phyloP scores from a whole-genome alignment of 2,888 invertebrate species.

The Selenia dentaria region DNA sequence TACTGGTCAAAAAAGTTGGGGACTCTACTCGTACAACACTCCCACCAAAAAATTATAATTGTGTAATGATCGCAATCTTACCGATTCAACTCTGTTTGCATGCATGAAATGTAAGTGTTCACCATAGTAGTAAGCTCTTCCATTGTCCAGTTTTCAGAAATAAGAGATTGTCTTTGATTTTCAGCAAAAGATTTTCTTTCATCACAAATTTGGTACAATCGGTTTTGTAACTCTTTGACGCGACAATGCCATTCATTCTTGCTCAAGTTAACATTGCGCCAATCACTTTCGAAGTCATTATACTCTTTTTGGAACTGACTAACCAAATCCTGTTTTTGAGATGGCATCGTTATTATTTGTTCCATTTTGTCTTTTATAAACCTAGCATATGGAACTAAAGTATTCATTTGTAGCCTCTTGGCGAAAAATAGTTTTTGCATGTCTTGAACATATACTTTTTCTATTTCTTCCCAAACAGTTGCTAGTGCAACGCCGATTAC shows the following conservation, averaged over 20 bases:
- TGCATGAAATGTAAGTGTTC: constrained; percentile 81
- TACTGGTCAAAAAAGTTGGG: too few relatives aligned
- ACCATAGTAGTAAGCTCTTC: constrained; percentile 79
- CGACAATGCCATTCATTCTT: constrained; percentile 87
- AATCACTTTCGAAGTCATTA: constrained; percentile 85
- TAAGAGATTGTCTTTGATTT: constrained; percentile 76
- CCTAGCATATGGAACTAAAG: constrained; percentile 82
- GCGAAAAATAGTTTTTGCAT: constrained; percentile 83
- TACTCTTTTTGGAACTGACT: constrained; percentile 83
- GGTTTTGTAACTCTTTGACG: constrained; percentile 75
- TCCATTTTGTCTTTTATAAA: constrained; percentile 81
- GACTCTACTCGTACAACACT: too few relatives aligned
- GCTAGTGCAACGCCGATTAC: constrained; percentile 66
- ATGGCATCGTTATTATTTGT: constrained; percentile 81
- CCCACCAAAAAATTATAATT: too few relatives aligned
- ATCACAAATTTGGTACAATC: constrained; percentile 84
- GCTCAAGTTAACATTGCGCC: constrained; percentile 81
- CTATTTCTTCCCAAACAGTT: constrained; percentile 79
- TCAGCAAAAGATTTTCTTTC: constrained; percentile 80
- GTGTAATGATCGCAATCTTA: constrained; percentile 44
- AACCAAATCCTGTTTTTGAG: constrained; percentile 84
- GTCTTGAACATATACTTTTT: constrained; percentile 77
- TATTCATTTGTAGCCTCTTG: constrained; percentile 81
- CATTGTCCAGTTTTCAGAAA: constrained; percentile 84
- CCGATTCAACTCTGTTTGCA: constrained; percentile 87